Base-by-base conservation (phyloP, 2,888 invertebrate genomes). In the Folsomia candida region DNA sequence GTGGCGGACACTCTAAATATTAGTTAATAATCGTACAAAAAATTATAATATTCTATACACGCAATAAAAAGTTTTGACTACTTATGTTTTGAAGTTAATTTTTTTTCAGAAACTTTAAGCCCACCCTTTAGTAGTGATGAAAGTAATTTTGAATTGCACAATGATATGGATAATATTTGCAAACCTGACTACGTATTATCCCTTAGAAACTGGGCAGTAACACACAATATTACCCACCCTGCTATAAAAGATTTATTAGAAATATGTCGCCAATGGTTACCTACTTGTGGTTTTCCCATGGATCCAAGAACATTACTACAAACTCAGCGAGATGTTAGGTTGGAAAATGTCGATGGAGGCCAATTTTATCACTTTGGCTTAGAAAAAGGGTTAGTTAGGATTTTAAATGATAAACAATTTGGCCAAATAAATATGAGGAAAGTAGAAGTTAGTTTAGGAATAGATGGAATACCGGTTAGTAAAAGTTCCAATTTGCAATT, bases 391-490 rank as follows among this genome's bases (percentile, higher is more conserved):
- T n/a, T n/a, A n/a, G 14, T 37, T 20, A 22, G 54, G 54, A 11
- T 24, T 59, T 11, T 6, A 59, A 18, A 24, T 9, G 11, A 24
- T 6, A 24, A 20, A 25, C n/a, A n/a, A n/a, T n/a, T n/a, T n/a
- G 59, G 25, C 9, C 26, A 29, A 25, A n/a, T 28, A 24, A 68
- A 60, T 37, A 60, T 68, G 68, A 57, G 63, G 9, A 64, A 51
- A n/a, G n/a, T 69, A n/a, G 20, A 26, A 37, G 37, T 69, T 25
- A n/a, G n/a, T n/a, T n/a, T n/a, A n/a, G 63, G 63, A 18, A 57
- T 63, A 26, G 69, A 69, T 54, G 69, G 69, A 14, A n/a, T 69
- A 18, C 69, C 69, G n/a, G 28, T 69, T 18, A 51, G 54, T 57
- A 51, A 64, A 20, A 64, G 63, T 54, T 54, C 51, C n/a, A 69